Evolutionary conservation across 2,113 vertebrate genomes (phyloP).

Genomic region (Indri indri): DNA sequence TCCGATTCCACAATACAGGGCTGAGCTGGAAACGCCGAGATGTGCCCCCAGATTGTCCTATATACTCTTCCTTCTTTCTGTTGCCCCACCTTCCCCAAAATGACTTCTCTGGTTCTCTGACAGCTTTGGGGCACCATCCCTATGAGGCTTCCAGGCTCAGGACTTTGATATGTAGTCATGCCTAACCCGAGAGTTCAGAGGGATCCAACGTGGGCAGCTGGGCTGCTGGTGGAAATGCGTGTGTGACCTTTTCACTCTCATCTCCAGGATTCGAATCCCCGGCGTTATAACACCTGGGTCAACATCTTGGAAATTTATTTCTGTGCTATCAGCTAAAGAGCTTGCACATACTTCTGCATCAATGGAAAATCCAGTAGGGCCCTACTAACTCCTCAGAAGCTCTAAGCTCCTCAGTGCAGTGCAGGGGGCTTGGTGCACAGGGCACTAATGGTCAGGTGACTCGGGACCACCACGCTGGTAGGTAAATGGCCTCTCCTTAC

Average conservation of each 20-base stretch:
- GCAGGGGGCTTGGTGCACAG: too few relatives aligned
- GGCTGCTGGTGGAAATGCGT: neutral
- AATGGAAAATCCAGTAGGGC: neutral
- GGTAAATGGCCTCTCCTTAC: neutral
- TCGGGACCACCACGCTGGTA: neutral
- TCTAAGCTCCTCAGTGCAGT: neutral
- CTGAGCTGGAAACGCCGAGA: neutral
- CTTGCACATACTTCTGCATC: neutral
- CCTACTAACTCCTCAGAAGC: neutral
- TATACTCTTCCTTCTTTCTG: neutral
- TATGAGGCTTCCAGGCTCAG: neutral
- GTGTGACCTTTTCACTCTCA: neutral
- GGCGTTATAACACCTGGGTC: neutral
- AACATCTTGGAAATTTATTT: conserved; percentile 48
- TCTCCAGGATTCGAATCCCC: neutral
- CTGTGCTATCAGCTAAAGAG: neutral
- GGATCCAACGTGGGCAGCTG: neutral
- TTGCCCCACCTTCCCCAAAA: neutral
- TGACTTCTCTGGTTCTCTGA: neutral
- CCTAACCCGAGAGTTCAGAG: neutral
- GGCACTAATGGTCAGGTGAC: neutral
- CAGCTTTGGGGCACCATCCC: neutral
- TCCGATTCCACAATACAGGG: neutral
- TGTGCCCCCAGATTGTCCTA: accelerated
- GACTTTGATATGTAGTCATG: accelerated